phyloP scores from a whole-genome alignment of 2,888 invertebrate species.

The Carpatolechia fugitivella region DNA sequence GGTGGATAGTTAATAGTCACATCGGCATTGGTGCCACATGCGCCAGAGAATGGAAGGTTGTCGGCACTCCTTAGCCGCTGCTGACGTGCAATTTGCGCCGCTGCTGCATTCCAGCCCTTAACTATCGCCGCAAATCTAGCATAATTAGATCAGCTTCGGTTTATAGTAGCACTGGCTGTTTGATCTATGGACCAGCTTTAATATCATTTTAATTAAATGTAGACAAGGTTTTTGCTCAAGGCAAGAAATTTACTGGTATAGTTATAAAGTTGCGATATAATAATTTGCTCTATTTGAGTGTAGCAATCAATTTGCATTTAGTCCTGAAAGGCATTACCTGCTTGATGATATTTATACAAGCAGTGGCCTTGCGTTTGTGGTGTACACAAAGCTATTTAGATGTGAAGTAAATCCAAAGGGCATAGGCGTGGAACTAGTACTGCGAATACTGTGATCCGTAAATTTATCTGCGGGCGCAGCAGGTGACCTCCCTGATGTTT shows the following conservation, averaged over 20 bases:
- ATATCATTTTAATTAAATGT: slow-evolving; percentile 8
- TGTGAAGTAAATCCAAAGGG: slow-evolving; percentile 69
- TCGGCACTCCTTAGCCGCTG: slow-evolving; percentile 58
- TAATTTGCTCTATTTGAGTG: background rate
- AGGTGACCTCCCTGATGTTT: slow-evolving; percentile 70
- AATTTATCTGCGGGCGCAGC: slow-evolving; percentile 71
- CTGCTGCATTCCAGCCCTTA: slow-evolving; percentile 56
- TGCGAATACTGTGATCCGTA: slow-evolving; percentile 44
- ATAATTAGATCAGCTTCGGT: slow-evolving; percentile 42
- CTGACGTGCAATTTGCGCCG: slow-evolving; percentile 51
- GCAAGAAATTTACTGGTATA: background rate
- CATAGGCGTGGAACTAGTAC: slow-evolving; percentile 59
- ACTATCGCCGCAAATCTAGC: slow-evolving; percentile 40
- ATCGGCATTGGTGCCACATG: slow-evolving; percentile 61
- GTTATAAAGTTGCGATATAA: slow-evolving; percentile 5
- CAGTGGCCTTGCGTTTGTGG: slow-evolving; percentile 42
- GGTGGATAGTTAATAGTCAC: slow-evolving; percentile 58
- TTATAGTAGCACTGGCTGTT: slow-evolving; percentile 33
- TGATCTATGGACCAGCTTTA: slow-evolving; percentile 26
- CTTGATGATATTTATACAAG: slow-evolving; percentile 17
- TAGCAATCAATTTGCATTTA: slow-evolving; percentile 5
- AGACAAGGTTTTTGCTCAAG: slow-evolving; percentile 7
- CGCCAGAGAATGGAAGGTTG: slow-evolving; percentile 70
- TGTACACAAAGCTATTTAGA: slow-evolving; percentile 60
- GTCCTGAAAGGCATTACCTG: background rate